A percentile compares a stretch with the other conserved stretches of the same genome.
phyloP scores from a whole-genome alignment of 1,140 invertebrate species.

The Drosophila truncata region DNA sequence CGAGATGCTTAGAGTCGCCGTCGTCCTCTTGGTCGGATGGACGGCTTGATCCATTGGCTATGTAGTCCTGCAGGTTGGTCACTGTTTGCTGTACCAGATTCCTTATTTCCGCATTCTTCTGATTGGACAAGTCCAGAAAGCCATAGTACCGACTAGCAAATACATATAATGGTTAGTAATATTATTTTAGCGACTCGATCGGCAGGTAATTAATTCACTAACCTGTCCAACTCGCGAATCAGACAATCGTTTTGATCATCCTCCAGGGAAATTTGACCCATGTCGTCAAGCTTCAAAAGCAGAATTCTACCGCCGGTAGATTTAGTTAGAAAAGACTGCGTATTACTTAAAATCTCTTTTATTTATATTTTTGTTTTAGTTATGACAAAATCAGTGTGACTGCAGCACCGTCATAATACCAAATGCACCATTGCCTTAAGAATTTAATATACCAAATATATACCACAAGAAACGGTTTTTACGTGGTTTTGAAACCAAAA shows the following conservation, averaged over 20 bases:
- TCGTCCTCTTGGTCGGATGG: conserved; percentile 12
- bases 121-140: conserved; percentile 57
- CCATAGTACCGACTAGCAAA: conserved; percentile 62
- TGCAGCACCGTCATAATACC: not conserved
- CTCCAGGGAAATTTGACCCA: conserved; percentile 31
- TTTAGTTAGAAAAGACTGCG: conserved; percentile 7
- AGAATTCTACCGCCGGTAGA: not conserved
- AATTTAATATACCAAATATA: not conserved
- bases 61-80: conserved; percentile 54
- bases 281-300: conserved; percentile 1
- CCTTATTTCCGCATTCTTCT: conserved; percentile 53
- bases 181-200: not conserved
- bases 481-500: not conserved
- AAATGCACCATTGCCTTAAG: not conserved
- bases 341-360: conserved; percentile 32
- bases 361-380: conserved; percentile 35
- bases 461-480: not conserved
- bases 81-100: conserved; percentile 58
- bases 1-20: conserved; percentile 18
- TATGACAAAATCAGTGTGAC: conserved; percentile 13
- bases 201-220: not conserved
- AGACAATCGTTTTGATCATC: conserved; percentile 29
- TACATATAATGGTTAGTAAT: not conserved
- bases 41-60: conserved; percentile 39
- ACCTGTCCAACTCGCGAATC: conserved; percentile 45